These are phyloP conservation scores for Plecotus auritus DNA, from an alignment of 2,113 vertebrate species.

Conservation along the genomic window DNA sequence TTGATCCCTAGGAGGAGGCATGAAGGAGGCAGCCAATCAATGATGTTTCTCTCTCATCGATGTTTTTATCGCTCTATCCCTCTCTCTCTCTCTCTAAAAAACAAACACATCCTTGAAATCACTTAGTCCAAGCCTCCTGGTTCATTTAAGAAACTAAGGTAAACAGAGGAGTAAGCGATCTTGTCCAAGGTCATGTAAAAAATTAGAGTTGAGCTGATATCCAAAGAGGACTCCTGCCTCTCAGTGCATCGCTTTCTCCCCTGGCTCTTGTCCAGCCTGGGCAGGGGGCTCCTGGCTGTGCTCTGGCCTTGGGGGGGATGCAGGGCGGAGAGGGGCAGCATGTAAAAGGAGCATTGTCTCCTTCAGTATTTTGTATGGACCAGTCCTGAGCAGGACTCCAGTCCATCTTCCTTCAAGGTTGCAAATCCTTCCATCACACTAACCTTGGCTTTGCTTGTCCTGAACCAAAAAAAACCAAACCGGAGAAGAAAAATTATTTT, in stretches of 20 bases:
- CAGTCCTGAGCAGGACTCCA: neutral
- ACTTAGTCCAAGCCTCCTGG: neutral
- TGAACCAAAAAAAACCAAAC: neutral
- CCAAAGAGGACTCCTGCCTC: neutral
- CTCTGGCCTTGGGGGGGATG: neutral
- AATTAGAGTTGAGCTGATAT: neutral
- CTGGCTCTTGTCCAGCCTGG: neutral
- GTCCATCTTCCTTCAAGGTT: neutral
- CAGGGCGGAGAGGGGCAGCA: neutral
- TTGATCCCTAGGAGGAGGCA: too few species aligned
- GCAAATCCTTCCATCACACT: neutral
- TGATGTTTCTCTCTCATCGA: too few species aligned
- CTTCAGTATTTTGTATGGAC: neutral
- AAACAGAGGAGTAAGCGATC: neutral
- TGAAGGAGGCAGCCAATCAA: too few species aligned
- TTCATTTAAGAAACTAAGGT: neutral
- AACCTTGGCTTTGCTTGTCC: slow-evolving; percentile 2
- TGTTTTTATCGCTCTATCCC: too few species aligned
- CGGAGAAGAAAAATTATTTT: neutral
- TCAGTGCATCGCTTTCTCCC: neutral
- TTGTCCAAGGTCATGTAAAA: neutral
- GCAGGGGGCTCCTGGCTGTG: too few species aligned
- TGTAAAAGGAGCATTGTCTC: neutral
- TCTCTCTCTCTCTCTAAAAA: too few species aligned
- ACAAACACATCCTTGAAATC: neutral